A percentile compares a stretch with the other conserved stretches of the same genome.
These are phyloP conservation scores for Ciona savignyi DNA, from an alignment of 23 tunicate genomes.

Conservation along the genomic window DNA sequence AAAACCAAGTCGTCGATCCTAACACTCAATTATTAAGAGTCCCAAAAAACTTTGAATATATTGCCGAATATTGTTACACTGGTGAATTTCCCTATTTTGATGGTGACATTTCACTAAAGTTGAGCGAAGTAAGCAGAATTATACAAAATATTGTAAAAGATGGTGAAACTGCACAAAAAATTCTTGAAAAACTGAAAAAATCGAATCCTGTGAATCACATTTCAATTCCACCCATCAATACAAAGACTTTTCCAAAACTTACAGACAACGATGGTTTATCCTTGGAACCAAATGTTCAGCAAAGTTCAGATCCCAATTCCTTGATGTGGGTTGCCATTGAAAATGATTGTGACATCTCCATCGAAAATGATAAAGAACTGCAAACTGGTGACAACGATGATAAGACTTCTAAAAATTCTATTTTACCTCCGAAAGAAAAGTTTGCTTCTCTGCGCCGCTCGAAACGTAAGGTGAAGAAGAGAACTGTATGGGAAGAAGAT, in stretches of 20 bases:
- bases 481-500: neutral
- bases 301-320: too few species aligned
- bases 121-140: neutral
- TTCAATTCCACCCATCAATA: too few species aligned
- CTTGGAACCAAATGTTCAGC: too few species aligned
- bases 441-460: neutral
- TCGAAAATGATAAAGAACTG: neutral
- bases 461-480: neutral
- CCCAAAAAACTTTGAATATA: slow-evolving; percentile 3
- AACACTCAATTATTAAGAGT: neutral
- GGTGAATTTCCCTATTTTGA: neutral
- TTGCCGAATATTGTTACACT: slow-evolving; percentile 16
- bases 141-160: slow-evolving; percentile 2
- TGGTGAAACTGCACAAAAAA: slow-evolving; percentile 1
- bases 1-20: too few species aligned
- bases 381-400: neutral
- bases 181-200: neutral
- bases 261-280: too few species aligned
- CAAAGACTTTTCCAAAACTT: too few species aligned
- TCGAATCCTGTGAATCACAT: too few species aligned
- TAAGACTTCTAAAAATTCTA: neutral
- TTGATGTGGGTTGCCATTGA: too few species aligned
- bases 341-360: too few species aligned
- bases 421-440: too few species aligned
- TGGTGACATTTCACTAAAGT: neutral